Percentiles rank a stretch among this genome's conserved stretches.
phyloP scores from a whole-genome alignment of 2,888 invertebrate genomes.

The Tuta absoluta region DNA sequence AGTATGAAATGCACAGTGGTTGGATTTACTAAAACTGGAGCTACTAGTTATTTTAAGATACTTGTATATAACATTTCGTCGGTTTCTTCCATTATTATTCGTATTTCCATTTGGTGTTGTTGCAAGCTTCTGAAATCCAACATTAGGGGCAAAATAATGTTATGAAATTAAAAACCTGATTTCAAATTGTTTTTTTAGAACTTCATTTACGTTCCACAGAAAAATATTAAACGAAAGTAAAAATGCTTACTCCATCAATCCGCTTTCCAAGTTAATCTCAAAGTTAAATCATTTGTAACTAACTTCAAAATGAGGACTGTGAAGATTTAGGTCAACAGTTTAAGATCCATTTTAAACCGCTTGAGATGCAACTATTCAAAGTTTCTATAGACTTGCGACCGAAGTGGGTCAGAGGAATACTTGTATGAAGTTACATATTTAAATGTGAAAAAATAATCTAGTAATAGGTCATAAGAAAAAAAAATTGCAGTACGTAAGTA shows the following conservation, averaged over 20 bases:
- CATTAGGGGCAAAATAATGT: no score
- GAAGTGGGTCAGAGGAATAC: not conserved
- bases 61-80: no score
- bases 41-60: not conserved
- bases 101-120: no score
- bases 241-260: not conserved
- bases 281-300: conserved; percentile 10
- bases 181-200: no score
- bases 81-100: no score
- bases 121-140: no score
- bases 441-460: not conserved
- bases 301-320: conserved; percentile 8
- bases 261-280: conserved; percentile 1
- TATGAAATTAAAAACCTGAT: no score
- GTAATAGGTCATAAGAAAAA: no score
- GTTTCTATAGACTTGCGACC: not conserved
- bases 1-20: not conserved
- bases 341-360: conserved; percentile 10
- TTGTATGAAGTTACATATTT: conserved; percentile 1
- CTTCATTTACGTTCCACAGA: no score
- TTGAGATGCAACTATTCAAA: conserved; percentile 6
- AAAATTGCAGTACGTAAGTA: no score
- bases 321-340: conserved; percentile 8
- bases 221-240: not conserved
- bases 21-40: not conserved